phyloP scores from a whole-genome alignment of 23 tunicate species.

The Halocynthia aurantium region DNA sequence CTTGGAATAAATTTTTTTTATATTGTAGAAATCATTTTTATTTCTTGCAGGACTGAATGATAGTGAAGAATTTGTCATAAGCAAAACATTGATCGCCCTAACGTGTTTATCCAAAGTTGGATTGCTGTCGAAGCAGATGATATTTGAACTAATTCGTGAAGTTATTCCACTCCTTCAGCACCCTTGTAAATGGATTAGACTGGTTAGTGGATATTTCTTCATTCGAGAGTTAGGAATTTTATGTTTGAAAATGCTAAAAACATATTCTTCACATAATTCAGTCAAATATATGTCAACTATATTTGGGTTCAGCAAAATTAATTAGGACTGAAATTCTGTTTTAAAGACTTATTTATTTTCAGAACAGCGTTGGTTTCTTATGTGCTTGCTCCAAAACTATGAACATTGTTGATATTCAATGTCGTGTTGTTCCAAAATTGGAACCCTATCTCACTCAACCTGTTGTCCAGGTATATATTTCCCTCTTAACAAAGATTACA shows the following conservation, averaged over 20 bases:
- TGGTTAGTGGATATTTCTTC: constrained; percentile 6
- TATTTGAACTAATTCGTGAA: constrained; percentile 46
- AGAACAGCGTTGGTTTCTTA: constrained; percentile 66
- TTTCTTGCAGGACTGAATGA: constrained; percentile 48
- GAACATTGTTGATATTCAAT: constrained; percentile 49
- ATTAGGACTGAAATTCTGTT: background rate
- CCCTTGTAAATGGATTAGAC: constrained; percentile 88
- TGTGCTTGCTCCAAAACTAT: constrained; percentile 49
- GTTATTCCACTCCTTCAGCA: constrained; percentile 59
- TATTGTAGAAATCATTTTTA: no score
- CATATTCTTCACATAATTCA: background rate
- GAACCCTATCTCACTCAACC: constrained; percentile 25
- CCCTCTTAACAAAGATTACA: background rate
- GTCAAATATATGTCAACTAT: no score
- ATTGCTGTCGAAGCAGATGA: constrained; percentile 58
- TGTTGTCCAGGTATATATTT: constrained; percentile 44
- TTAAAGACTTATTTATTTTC: background rate
- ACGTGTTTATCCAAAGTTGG: constrained; percentile 45
- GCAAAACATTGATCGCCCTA: constrained; percentile 45
- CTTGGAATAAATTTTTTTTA: no score
- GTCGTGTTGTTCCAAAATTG: constrained; percentile 58
- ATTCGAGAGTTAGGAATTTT: background rate
- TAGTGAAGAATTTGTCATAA: constrained; percentile 72
- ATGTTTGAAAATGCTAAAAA: no score
- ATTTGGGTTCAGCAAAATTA: background rate